Evolutionary conservation across 1,140 invertebrate genomes (phyloP), one percentile per base, ranked within the genome.

Genomic region (Dufourea novaeangliae): DNA sequence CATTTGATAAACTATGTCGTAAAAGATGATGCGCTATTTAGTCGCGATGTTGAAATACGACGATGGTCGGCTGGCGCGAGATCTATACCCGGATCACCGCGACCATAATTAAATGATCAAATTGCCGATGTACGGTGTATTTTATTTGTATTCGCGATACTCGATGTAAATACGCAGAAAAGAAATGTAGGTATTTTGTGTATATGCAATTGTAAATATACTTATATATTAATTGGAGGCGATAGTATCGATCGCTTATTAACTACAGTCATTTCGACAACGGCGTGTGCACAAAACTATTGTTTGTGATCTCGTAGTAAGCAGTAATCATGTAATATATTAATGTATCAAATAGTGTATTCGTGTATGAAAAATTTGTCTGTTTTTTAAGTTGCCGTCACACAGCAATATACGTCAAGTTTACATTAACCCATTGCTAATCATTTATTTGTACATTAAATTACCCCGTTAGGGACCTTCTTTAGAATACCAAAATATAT

Each of bases 181-280:
- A 59, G 57, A 56, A 68, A 56, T 80, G 75, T 84, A 84, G 79
- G 66, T 85, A 86, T 84, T 83, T 86, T 84, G 75, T 87, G 80
- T 86, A 87, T 85, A 85, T 77, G 82, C 78, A 85, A 86, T 76
- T 87, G 84, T 87, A 87, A 86, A 87, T 87, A 57, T 29, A 46
- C n/a, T n/a, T 50, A 87, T 67, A 67, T 63, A 76, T 82, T 77
- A 50, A 82, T 44, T 70, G 39, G 54, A 57, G 80, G 80, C 74
- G 64, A 82, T 79, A 82, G 80, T 57, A 69, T 61, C 12, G 74
- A 79, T 77, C 71, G 80, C 71, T 82, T 82, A 80, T 66, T 78
- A 68, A 84, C 59, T 44, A 79, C 68, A 79, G 83, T 81, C 80
- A 84, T 82, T 82, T 68, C 68, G 80, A 74, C 71, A 82, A 75